Percentiles rank a stretch among this genome's conserved stretches.
phyloP scores from a whole-genome alignment of 1,140 invertebrate genomes.

The Zaprionus kolodkinae region DNA sequence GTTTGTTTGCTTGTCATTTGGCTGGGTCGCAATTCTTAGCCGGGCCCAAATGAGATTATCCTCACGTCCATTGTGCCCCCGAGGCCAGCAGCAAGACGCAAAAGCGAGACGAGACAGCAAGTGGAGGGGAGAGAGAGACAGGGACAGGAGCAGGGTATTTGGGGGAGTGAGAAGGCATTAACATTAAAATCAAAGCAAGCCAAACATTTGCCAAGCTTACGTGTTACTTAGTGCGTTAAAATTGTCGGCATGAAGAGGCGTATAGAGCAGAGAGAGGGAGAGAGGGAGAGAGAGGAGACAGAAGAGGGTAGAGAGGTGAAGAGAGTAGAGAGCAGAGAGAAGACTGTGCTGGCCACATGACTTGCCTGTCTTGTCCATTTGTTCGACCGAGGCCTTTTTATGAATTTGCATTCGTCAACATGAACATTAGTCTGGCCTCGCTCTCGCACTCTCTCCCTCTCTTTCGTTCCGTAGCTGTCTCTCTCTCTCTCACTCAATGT shows the following conservation, averaged over 20 bases:
- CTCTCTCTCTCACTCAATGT: conserved; percentile 5
- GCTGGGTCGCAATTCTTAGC: conserved; percentile 32
- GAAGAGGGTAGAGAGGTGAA: background rate
- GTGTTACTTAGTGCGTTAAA: conserved; percentile 57
- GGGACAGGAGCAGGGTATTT: background rate
- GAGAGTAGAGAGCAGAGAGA: background rate
- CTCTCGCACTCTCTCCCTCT: background rate
- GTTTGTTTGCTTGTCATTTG: conserved; percentile 46
- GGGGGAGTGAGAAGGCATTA: conserved; percentile 31
- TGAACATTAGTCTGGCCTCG: conserved; percentile 50
- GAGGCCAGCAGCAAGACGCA: background rate
- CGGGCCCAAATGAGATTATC: conserved; percentile 60
- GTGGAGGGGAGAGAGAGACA: too few species aligned
- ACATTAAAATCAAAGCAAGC: conserved; percentile 75
- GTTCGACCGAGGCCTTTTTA: conserved; percentile 45
- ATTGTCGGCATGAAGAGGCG: conserved; percentile 4
- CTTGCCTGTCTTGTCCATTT: conserved; percentile 7
- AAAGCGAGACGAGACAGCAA: background rate
- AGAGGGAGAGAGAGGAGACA: background rate
- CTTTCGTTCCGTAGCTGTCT: background rate
- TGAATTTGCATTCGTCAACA: conserved; percentile 75
- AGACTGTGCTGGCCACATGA: conserved; percentile 20
- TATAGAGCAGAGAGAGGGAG: background rate
- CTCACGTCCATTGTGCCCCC: conserved; percentile 30
- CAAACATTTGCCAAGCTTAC: conserved; percentile 77